Conservation (phyloP, 2,888 invertebrate genomes). For the Iphiclides podalirius region DNA sequence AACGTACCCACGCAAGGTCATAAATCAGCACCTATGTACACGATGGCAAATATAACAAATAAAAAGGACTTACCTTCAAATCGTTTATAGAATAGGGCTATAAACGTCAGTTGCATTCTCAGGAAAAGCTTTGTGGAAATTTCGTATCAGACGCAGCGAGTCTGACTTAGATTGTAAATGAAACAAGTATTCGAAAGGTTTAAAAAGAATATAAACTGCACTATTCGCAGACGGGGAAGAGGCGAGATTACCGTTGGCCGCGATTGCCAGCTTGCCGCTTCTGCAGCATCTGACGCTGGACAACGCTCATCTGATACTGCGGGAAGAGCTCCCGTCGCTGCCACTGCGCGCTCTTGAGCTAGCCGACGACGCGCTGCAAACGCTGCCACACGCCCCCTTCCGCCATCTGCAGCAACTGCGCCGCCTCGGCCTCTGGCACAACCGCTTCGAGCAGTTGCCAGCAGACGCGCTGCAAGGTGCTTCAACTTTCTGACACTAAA, state of each 20-base stretch:
- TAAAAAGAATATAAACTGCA: too few species aligned
- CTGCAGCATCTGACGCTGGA: slow-evolving; percentile 22
- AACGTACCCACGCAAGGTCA: too few species aligned
- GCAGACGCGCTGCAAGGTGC: slow-evolving; percentile 31
- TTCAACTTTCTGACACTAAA: too few species aligned
- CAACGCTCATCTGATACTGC: slow-evolving; percentile 22
- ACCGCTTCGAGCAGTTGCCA: slow-evolving; percentile 31
- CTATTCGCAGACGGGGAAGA: slow-evolving; percentile 7
- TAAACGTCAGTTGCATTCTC: too few species aligned
- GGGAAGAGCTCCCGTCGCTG: slow-evolving; percentile 16
- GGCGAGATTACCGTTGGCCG: slow-evolving; percentile 24
- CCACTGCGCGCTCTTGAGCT: slow-evolving; percentile 25
- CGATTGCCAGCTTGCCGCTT: slow-evolving; percentile 21
- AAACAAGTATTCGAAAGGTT: too few species aligned
- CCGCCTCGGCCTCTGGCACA: slow-evolving; percentile 25
- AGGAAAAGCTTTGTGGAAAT: too few species aligned
- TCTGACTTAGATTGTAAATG: too few species aligned
- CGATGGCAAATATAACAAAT: too few species aligned
- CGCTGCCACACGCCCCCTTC: slow-evolving; percentile 30
- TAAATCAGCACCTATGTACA: too few species aligned
- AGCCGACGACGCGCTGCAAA: slow-evolving; percentile 11
- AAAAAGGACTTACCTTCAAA: too few species aligned
- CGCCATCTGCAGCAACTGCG: slow-evolving; percentile 28
- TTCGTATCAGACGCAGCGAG: too few species aligned
- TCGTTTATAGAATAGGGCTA: too few species aligned